These are phyloP conservation scores for Triplophysa siluroides DNA, from an alignment of 2,113 vertebrate species.

Conservation along the genomic window DNA sequence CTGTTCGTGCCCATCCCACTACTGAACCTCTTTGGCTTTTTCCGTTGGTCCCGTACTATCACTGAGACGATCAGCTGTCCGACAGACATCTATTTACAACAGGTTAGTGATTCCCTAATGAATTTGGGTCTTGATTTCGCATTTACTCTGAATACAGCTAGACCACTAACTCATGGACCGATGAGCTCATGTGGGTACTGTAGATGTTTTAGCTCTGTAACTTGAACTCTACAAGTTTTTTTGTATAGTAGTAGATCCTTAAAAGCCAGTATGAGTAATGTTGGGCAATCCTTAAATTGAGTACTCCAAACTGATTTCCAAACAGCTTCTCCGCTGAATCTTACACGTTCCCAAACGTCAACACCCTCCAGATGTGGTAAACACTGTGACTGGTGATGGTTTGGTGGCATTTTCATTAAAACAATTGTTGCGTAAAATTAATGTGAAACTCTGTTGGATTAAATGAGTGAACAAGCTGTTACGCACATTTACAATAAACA, in stretches of 20 bases:
- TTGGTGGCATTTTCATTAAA: too few species aligned
- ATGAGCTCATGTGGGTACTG: neutral
- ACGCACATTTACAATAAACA: neutral
- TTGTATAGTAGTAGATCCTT: neutral
- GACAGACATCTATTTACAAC: conserved; percentile 15
- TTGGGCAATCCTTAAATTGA: neutral
- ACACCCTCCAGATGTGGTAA: too few species aligned
- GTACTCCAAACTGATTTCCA: neutral
- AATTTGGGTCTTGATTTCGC: conserved; percentile 23
- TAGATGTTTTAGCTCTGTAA: neutral
- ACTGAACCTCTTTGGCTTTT: neutral
- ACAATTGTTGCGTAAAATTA: too few species aligned
- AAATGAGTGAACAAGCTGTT: too few species aligned
- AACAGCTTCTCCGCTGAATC: neutral
- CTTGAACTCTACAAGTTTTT: neutral
- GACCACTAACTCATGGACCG: neutral
- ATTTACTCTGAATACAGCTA: neutral
- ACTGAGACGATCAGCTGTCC: neutral
- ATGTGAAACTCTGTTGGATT: too few species aligned
- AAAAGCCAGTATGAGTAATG: neutral
- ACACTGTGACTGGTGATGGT: too few species aligned
- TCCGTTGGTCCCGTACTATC: conserved; percentile 17
- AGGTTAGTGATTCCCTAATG: conserved; percentile 18
- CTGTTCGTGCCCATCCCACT: neutral
- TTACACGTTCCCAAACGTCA: neutral